Percentiles rank a stretch among this genome's conserved stretches.
Conservation (phyloP, 1,140 invertebrate species). For the Orchesella cincta region DNA sequence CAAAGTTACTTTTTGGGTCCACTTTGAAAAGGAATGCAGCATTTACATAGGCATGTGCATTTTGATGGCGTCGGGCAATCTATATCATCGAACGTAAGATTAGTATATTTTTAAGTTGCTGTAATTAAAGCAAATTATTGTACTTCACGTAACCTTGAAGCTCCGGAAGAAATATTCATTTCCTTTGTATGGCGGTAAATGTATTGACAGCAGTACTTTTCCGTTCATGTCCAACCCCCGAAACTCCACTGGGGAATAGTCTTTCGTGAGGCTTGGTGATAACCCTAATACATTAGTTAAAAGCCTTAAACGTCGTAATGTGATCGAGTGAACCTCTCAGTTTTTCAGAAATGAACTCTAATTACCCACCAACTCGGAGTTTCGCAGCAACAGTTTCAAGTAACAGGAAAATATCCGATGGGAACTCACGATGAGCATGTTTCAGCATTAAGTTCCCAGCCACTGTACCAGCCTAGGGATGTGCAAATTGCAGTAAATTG, state of each 20-base stretch:
- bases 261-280: slow-evolving; percentile 29
- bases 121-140: no score
- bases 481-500: no score
- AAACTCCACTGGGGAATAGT: slow-evolving; percentile 60
- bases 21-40: slow-evolving; percentile 74
- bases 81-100: slow-evolving; percentile 55
- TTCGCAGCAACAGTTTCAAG: slow-evolving; percentile 56
- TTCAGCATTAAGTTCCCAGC: slow-evolving; percentile 62
- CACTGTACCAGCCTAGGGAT: slow-evolving; percentile 54
- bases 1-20: slow-evolving; percentile 55
- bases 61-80: slow-evolving; percentile 78
- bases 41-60: slow-evolving; percentile 80
- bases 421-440: slow-evolving; percentile 58
- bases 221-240: slow-evolving; percentile 64
- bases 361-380: slow-evolving; percentile 54
- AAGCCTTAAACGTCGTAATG: no score
- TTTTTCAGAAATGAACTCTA: no score
- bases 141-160: slow-evolving; percentile 61
- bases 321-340: not conserved
- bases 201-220: slow-evolving; percentile 66
- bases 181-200: slow-evolving; percentile 59
- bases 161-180: slow-evolving; percentile 60
- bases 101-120: no score
- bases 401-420: slow-evolving; percentile 59
- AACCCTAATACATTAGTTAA: slow-evolving; percentile 39